Evolutionary conservation across 2,797 vertebrate species (phyloP).

Genomic region (Chloroceryle amazona): DNA sequence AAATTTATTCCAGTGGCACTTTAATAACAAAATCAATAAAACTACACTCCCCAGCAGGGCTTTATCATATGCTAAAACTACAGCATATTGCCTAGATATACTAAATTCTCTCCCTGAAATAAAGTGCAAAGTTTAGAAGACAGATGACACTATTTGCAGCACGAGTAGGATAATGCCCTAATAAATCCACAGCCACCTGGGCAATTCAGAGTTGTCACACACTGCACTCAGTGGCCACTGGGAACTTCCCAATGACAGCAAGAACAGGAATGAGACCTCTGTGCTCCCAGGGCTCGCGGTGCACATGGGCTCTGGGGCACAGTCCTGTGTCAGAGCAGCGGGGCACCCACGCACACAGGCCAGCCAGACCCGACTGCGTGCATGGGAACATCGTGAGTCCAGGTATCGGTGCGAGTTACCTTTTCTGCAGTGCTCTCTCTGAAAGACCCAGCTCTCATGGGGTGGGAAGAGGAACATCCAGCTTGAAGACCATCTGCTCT

Average conservation of each 20-base stretch:
- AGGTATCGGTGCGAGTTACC: neutral
- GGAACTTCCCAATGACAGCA: neutral
- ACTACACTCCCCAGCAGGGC: slow-evolving; percentile 59
- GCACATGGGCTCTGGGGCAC: neutral
- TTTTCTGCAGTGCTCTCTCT: neutral
- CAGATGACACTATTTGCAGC: slow-evolving; percentile 44
- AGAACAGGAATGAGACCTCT: neutral
- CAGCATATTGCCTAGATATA: slow-evolving; percentile 32
- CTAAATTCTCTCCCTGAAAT: slow-evolving; percentile 57
- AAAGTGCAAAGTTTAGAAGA: slow-evolving; percentile 70
- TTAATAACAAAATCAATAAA: slow-evolving; percentile 74
- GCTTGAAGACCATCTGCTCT: neutral
- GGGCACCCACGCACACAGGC: neutral
- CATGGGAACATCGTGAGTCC: rapidly evolving
- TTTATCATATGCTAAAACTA: slow-evolving; percentile 66
- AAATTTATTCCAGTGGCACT: slow-evolving; percentile 70
- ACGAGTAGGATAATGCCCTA: slow-evolving; percentile 27
- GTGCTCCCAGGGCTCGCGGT: neutral
- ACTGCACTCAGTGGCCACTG: neutral
- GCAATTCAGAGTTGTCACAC: slow-evolving; percentile 12
- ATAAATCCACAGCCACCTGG: slow-evolving; percentile 50
- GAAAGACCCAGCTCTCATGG: rapidly evolving
- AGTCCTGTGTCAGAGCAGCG: rapidly evolving
- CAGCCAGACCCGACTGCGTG: rapidly evolving
- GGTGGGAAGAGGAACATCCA: neutral